These are phyloP conservation scores for Chydorus sphaericus DNA, from an alignment of 2,888 invertebrate genomes.

Conservation along the genomic window DNA sequence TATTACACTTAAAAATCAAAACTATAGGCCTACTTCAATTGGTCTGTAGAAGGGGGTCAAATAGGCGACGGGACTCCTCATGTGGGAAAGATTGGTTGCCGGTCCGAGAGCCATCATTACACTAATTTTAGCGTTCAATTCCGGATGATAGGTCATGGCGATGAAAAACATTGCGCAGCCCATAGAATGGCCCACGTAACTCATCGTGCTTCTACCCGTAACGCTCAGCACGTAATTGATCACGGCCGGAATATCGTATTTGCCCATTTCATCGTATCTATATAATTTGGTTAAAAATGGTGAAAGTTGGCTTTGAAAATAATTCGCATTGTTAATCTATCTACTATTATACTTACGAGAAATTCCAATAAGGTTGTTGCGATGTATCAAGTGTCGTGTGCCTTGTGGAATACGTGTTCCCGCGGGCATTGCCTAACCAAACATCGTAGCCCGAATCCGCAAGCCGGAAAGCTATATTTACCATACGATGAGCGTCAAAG, in stretches of 20 bases:
- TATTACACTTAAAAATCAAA: too few species aligned
- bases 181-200: conserved; percentile 43
- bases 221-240: conserved; percentile 34
- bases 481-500: too few species aligned
- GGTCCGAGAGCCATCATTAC: conserved; percentile 25
- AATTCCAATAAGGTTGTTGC: conserved; percentile 44
- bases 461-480: conserved; percentile 37
- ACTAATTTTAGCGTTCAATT: conserved; percentile 21
- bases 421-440: conserved; percentile 63
- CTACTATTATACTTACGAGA: conserved; percentile 26
- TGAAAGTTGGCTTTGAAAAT: neutral
- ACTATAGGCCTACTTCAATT: too few species aligned
- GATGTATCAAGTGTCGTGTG: conserved; percentile 33
- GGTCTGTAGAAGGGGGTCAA: conserved; percentile 32
- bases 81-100: conserved; percentile 25
- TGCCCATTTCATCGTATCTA: conserved; percentile 34
- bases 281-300: neutral
- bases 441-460: conserved; percentile 55
- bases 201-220: conserved; percentile 37
- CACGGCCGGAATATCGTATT: conserved; percentile 40
- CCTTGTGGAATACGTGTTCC: conserved; percentile 46
- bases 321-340: neutral
- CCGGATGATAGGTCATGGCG: conserved; percentile 19
- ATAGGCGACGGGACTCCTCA: conserved; percentile 24
- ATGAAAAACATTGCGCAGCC: conserved; percentile 34